Evolutionary conservation across 2,113 vertebrate species (phyloP), one percentile per base, ranked within the genome.

Genomic region (Porphyrio hochstetteri): DNA sequence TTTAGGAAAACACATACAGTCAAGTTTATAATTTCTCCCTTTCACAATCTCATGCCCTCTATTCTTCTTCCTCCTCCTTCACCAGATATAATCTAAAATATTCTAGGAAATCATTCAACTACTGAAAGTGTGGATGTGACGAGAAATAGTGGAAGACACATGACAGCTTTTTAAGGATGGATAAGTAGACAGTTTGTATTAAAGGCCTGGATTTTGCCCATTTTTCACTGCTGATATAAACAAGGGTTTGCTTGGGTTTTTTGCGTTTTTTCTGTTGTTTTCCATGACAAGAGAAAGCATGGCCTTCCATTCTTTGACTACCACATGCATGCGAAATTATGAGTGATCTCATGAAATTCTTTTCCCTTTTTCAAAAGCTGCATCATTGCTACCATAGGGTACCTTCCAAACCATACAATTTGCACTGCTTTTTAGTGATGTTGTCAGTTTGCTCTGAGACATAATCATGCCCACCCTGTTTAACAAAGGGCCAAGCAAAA

Each of bases 261-360:
- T 48, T 48, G 16, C 13, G 16, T 53, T 28, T 53, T 53, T 15
- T 28, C 25, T 53, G 25, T 52, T 67, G 8, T 56, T 91, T 80
- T 28, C 7, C 21, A 12, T 13, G 16, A 5, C 14, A 86, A 24
- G 7, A 55, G n/a, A 79, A 67, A 31, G 20, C 69, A 40, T 2
- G 9, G 5, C 7, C 17, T 71, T 86, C 12, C 20, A 50, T 79
- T 81, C 27, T 53, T n/a, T 60, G 17, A 64, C 23, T 44, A 20
- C 11, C 7, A 56, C 1, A 2, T 71, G 12, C 10, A 38, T 10
- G 3, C 31, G 35, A 82, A 86, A 76, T 44, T 83, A 17, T 55
- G 68, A 55, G 4, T 36, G 4, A 7, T 31, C 40, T 40, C 1
- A 0, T 44, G 9, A 74, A 3, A 42, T 2, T 16, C 36, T 64